Base-by-base conservation (phyloP, 2,888 invertebrate species). In the Encarsia formosa region DNA sequence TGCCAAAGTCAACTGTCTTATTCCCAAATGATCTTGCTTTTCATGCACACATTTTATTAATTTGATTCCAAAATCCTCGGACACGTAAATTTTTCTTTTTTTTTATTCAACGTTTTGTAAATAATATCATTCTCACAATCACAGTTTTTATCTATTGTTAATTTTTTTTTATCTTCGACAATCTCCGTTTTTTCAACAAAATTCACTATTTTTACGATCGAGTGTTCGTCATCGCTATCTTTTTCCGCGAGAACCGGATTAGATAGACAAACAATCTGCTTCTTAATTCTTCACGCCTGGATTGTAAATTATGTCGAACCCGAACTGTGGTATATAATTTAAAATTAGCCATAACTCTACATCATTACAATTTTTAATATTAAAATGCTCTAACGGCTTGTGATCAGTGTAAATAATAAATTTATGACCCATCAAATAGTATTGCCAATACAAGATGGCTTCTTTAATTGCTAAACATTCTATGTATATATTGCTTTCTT, bases 241-340 rank as follows among this genome's bases (percentile, higher is more conserved):
- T 46, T n/a, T 49, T 34, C 18, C 19, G 41, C 40, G n/a, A 56
- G 26, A 16, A 58, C 54, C 37, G 59, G 54, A 39, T 59, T 56
- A 38, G 58, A n/a, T 26, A 8, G 57, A 58, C 4, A 59, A 39
- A 23, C 60, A 59, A 43, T 59, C 61, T 0, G 57, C 59, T 39
- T 61, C 61, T 32, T 41, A 5, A 32, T 61, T 60, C 0, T 50
- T 35, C 47, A 47, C 59, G 9, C 57, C 56, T 0, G 57, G 60
- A 19, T 53, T 54, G 41, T 62, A 64, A 31, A 41, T 47, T n/a
- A 63, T 56, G 16, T 61, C 49, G 34, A 61, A 61, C 38, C 61
- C 57, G 45, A 56, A 63, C 42, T 63, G 62, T 5, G 63, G 61
- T 9, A 64, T 43, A 38, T 59, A 63, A 41, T 64, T 47, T 35